These are phyloP conservation scores for Heliothis virescens DNA, from an alignment of 1,140 invertebrate species.

Conservation along the genomic window DNA sequence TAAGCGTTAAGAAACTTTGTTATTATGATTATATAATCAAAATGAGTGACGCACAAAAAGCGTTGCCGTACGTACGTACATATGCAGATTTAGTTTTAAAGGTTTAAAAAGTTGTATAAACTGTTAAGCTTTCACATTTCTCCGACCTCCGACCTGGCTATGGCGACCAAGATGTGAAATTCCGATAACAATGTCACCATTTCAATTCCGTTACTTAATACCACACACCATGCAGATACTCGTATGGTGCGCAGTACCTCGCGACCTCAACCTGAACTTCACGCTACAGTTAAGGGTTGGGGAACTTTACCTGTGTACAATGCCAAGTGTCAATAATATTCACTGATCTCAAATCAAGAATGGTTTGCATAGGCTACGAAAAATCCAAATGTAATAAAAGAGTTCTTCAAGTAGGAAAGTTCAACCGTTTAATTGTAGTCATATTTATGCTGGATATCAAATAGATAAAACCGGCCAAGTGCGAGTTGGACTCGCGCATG, in stretches of 20 bases:
- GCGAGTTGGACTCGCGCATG: no score
- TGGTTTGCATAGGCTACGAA: no score
- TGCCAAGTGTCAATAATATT: no score
- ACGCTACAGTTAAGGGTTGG: background rate
- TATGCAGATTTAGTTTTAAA: background rate
- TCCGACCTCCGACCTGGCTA: background rate
- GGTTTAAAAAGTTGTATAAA: slow-evolving; percentile 16
- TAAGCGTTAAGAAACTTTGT: no score
- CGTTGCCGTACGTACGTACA: background rate
- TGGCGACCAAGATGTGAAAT: slow-evolving; percentile 21
- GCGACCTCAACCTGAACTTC: background rate
- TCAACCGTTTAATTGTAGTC: no score
- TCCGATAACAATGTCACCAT: slow-evolving; percentile 24
- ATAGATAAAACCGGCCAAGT: no score
- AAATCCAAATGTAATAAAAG: no score
- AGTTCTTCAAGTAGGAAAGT: no score
- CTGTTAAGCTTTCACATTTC: slow-evolving; percentile 27
- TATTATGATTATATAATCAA: no score
- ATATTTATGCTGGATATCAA: no score
- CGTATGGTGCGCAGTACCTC: no score
- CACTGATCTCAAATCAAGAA: no score
- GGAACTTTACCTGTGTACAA: background rate
- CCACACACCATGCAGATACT: background rate
- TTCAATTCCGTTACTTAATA: slow-evolving; percentile 24
- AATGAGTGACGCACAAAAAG: background rate